Evolutionary conservation across 2,888 invertebrate species (phyloP), one percentile per base, ranked within the genome.

Genomic region (Plemyria rubiginata): DNA sequence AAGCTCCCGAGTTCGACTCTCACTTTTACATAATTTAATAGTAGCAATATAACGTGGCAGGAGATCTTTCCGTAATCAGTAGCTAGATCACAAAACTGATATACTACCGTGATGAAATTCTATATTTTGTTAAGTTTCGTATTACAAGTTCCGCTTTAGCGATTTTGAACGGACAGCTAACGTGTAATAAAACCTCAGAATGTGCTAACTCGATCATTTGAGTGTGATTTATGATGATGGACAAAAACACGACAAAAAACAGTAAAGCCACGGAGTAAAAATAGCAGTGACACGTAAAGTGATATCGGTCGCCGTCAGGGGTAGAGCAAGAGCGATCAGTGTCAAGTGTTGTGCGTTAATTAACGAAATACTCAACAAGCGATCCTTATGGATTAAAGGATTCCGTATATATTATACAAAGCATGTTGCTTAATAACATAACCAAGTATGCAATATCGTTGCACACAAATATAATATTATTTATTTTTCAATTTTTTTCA

Each of bases 61-160:
- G 8, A 51, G 38, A 29, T 38, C 22, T 32, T 43, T 22, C 41
- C 13, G 40, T 51, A 32, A 32, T 32, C 32, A 32, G 40, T 9
- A 38, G 36, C 8, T 53, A 49, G 51, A 56, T 52, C 29, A 48
- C 7, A 29, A 51, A 32, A 32, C 49, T 29, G 52, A 49, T 45
- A 16, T 49, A 13, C 50, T 49, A 13, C 50, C 49, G 45, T 13
- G 43, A 54, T 38, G 38, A 50, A 57, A 62, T 50, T 4, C 32
- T 15, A 58, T 62, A 57, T 45, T 50, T 54, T 8, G 50, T 49
- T n/a, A 54, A 11, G 53, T 11, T 11, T 62, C 45, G 46, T 12
- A 57, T 58, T 58, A 62, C 62, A 40, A 45, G n/a, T 58, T 54
- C 62, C 58, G 49, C 43, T 43, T 15, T 57, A 32, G 8, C 28